Percentiles rank a stretch among this genome's conserved stretches.
Evolutionary conservation across 2,113 vertebrate genomes (phyloP).

Genomic region (Nettapus auritus): DNA sequence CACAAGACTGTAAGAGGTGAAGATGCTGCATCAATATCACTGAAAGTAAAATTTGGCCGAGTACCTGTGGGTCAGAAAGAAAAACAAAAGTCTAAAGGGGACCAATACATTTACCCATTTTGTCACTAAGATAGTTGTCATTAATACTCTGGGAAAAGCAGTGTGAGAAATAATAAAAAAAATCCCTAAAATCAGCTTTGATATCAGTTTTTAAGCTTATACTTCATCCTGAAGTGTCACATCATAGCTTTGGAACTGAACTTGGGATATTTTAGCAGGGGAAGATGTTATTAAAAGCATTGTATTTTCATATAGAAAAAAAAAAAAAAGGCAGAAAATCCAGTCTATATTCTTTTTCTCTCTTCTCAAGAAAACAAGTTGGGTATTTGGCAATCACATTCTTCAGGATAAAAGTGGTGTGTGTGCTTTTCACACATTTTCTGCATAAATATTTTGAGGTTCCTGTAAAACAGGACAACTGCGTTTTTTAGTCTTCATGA

Average conservation of each 20-base stretch:
- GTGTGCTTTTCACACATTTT: constrained; percentile 53
- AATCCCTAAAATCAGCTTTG: background rate
- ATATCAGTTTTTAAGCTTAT: background rate
- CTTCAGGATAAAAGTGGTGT: constrained; percentile 39
- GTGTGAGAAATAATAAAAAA: background rate
- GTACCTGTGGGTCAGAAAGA: background rate
- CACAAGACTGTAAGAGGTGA: background rate
- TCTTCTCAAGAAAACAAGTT: constrained; percentile 10
- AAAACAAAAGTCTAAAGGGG: background rate
- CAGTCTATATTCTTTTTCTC: background rate
- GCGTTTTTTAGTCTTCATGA: constrained; percentile 67
- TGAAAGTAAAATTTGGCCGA: background rate
- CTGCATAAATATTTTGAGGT: constrained; percentile 62
- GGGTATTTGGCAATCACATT: constrained; percentile 29
- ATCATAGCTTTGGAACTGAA: background rate
- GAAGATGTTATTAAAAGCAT: constrained; percentile 30
- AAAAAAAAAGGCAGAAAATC: background rate
- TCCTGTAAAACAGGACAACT: constrained; percentile 65
- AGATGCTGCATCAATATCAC: background rate
- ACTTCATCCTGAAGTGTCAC: background rate
- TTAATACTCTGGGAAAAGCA: background rate
- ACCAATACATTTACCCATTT: background rate
- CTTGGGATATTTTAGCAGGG: background rate
- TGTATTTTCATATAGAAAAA: background rate
- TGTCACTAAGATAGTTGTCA: background rate